Base-by-base conservation (phyloP, 2,888 invertebrate genomes). In the Drosophila yooni region DNA sequence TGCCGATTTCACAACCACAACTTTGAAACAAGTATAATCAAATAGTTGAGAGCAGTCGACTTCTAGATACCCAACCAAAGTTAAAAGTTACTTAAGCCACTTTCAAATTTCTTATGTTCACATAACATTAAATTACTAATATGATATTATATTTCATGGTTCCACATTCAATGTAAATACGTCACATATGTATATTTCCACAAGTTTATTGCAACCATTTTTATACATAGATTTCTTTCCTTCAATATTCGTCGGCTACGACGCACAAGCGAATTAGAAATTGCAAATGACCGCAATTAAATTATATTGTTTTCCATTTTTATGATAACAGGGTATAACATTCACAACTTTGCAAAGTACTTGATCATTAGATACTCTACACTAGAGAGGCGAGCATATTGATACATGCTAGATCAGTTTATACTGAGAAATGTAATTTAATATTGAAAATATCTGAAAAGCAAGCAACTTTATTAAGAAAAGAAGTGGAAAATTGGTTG, bases 1-100 rank as follows among this genome's bases (percentile, higher is more conserved):
- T 61, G 51, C 52, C 63, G 36, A 66, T 61, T 46, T 15, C 36
- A 80, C 21, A 67, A 46, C 50, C 36, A 43, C 53, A 61, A 38
- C 27, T 54, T 27, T 56, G 25, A 38, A 46, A 6, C 27, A 33
- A 36, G 25, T 21, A 33, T 5, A 46, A 36, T 11, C 18, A 11
- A 15, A 18, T 15, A 10, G 2, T n/a, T 48, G 2, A 18, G 2
- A 21, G 11, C n/a, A 33, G 3, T 6, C 62, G 62, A 53, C n/a
- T 13, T 13, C 2, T 3, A 34, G 18, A 59, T 63, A 52, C 69
- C 46, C 21, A 46, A 21, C 21, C 21, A 21, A 1, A 13, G 13
- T 3, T 46, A 13, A 21, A 43, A 21, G 7, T 46, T 21, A 21
- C 10, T 10, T 10, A 18, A 38, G 1, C 38, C 8, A 38, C 13